Conservation (phyloP, 2,113 vertebrate species). For the Erythrocercus mccallii region DNA sequence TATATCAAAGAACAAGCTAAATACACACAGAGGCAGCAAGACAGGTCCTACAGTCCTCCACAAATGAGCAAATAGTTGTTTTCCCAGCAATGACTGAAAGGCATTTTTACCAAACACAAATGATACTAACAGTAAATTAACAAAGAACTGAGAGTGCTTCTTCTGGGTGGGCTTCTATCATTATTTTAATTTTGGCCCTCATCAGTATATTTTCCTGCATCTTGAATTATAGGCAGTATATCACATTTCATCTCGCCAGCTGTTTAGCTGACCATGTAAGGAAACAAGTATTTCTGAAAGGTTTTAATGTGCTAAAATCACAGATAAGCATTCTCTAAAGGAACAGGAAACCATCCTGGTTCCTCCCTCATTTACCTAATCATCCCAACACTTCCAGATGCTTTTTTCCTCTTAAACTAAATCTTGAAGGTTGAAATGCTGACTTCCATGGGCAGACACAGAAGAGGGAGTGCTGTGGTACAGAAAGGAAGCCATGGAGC, state of each 20-base stretch:
- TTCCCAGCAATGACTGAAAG: neutral
- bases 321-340: neutral
- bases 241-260: neutral
- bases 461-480: neutral
- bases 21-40: neutral
- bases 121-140: neutral
- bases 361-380: neutral
- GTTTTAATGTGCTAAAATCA: neutral
- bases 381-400: neutral
- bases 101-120: neutral
- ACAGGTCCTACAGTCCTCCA: neutral
- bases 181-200: constrained; percentile 41
- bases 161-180: neutral
- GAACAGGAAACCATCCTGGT: neutral
- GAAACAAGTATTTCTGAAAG: neutral
- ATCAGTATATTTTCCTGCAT: neutral
- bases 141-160: constrained; percentile 13
- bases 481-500: fast-evolving
- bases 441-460: neutral
- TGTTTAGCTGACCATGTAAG: neutral
- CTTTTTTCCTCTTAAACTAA: neutral
- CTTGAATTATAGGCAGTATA: constrained; percentile 6
- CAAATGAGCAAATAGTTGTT: neutral
- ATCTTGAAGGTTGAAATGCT: neutral
- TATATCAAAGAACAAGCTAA: neutral